Percentiles rank a stretch among this genome's conserved stretches.
phyloP scores from a whole-genome alignment of 2,113 vertebrate species.

The Actenoides lindsayi region DNA sequence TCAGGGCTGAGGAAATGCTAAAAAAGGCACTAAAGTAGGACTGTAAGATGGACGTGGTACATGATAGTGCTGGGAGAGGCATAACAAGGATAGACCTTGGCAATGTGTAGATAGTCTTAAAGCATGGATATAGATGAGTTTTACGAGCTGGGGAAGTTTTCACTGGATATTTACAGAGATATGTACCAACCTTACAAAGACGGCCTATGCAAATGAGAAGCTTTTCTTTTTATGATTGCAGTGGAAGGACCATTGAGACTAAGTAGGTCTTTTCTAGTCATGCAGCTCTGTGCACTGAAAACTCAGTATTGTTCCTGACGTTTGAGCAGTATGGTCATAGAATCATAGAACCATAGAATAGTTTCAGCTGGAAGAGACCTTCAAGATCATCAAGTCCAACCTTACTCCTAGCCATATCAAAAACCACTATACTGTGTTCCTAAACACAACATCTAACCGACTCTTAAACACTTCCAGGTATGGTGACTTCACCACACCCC shows the following conservation, averaged over 20 bases:
- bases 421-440: too few relatives aligned
- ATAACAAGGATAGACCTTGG: fast-evolving
- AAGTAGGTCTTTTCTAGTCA: not conserved
- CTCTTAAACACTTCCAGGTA: too few relatives aligned
- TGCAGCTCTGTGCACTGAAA: not conserved
- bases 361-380: too few relatives aligned
- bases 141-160: not conserved
- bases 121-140: not conserved
- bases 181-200: not conserved
- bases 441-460: too few relatives aligned
- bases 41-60: not conserved
- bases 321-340: not conserved
- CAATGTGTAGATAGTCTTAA: not conserved
- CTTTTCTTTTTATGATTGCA: not conserved
- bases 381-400: too few relatives aligned
- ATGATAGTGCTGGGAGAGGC: not conserved
- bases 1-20: not conserved
- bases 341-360: too few relatives aligned
- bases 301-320: not conserved
- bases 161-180: not conserved
- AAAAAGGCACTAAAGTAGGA: not conserved
- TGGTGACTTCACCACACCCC: too few relatives aligned
- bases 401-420: too few relatives aligned
- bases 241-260: not conserved
- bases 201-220: not conserved